A percentile compares a stretch with the other conserved stretches of the same genome.
Evolutionary conservation across 2,113 vertebrate species (phyloP).

Genomic region (Melanotaenia duboulayi): DNA sequence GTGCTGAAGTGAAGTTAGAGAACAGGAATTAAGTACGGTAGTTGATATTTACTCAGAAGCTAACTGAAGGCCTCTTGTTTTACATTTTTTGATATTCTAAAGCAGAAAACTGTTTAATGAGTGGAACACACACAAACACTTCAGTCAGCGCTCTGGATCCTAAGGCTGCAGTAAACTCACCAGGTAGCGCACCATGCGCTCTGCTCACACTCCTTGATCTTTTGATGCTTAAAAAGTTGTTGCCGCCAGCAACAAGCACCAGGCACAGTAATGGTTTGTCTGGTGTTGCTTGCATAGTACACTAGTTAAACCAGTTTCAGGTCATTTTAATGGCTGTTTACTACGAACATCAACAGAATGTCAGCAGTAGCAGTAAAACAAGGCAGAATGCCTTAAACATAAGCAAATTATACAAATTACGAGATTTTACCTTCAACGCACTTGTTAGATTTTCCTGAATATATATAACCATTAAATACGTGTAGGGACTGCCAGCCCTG

Average conservation of each 20-base stretch:
- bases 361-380: neutral
- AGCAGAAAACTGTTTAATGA: too few relatives aligned
- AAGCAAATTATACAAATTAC: neutral
- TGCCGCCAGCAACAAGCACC: constrained; percentile 40
- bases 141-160: constrained; percentile 59
- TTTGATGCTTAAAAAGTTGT: constrained; percentile 51
- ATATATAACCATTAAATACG: too few relatives aligned
- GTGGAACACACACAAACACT: constrained; percentile 34
- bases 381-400: neutral
- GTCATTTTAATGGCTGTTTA: constrained; percentile 25
- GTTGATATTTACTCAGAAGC: too few relatives aligned
- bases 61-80: too few relatives aligned
- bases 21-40: too few relatives aligned
- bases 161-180: constrained; percentile 69
- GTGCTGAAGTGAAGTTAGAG: too few relatives aligned
- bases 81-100: too few relatives aligned
- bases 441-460: neutral
- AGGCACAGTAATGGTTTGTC: constrained; percentile 13
- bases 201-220: constrained; percentile 63
- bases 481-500: neutral
- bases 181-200: constrained; percentile 56
- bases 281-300: neutral
- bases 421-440: neutral
- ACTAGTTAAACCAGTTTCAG: constrained; percentile 29
- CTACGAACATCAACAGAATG: neutral